phyloP scores from a whole-genome alignment of 2,113 vertebrate genomes.

The Egretta garzetta region DNA sequence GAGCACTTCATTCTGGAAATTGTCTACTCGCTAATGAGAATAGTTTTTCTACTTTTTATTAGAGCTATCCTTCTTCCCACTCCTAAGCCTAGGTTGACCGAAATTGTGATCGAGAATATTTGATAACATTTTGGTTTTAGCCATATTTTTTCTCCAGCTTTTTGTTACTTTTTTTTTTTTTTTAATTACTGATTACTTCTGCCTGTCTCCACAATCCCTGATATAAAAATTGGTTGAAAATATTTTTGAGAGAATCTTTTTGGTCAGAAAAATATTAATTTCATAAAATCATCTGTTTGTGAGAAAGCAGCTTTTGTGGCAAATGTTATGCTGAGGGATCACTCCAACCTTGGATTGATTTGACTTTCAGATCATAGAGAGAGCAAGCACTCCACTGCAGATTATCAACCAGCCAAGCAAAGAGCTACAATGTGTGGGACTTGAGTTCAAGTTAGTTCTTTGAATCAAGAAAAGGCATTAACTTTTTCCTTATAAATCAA shows the following conservation, averaged over 20 bases:
- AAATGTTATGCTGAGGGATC: not conserved
- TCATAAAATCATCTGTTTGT: not conserved
- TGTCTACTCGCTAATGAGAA: not conserved
- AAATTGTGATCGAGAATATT: not conserved
- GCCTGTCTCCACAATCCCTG: not conserved
- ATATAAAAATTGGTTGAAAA: not conserved
- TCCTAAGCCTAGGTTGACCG: not conserved
- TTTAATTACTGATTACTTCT: not conserved
- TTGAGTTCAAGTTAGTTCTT: not conserved
- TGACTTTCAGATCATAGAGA: not conserved
- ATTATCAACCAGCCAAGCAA: not conserved
- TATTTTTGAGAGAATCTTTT: not conserved
- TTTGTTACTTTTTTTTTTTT: not conserved
- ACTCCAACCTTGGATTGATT: not conserved
- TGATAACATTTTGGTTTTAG: not conserved
- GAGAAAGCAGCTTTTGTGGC: not conserved
- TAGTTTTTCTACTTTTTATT: not conserved
- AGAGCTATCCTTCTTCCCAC: not conserved
- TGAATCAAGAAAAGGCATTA: not conserved
- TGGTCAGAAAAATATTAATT: not conserved
- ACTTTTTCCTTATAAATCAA: not conserved
- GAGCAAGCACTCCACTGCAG: not conserved
- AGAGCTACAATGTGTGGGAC: not conserved
- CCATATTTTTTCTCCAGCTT: not conserved
- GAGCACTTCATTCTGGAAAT: not conserved